Conservation (phyloP, 2,888 invertebrate species). For the Pyrrhia umbra region DNA sequence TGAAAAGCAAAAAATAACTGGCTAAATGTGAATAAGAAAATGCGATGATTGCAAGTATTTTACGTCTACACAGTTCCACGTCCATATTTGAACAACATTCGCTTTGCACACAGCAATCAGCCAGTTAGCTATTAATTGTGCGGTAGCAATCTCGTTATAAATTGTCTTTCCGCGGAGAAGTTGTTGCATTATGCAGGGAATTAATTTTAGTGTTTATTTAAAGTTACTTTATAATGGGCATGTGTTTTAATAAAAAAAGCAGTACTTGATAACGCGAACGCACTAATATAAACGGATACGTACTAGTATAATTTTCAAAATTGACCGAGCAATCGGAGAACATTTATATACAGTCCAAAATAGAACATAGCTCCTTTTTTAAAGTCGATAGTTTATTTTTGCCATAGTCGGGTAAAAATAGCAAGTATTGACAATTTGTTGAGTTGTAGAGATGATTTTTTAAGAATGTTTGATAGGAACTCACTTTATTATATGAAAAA, state of each 20-base stretch:
- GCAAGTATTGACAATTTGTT: not conserved
- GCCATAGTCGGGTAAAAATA: not conserved
- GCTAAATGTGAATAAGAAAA: slow-evolving; percentile 9
- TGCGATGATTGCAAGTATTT: slow-evolving; percentile 4
- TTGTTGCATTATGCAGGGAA: not conserved
- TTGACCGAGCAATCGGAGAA: too few relatives aligned
- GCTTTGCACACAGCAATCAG: slow-evolving; percentile 15
- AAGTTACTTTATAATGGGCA: too few relatives aligned
- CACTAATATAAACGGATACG: too few relatives aligned
- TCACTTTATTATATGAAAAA: not conserved
- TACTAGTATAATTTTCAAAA: too few relatives aligned
- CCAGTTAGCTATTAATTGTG: not conserved
- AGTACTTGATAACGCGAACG: too few relatives aligned
- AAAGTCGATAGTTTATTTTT: not conserved
- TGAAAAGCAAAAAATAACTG: too few relatives aligned
- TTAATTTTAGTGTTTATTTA: not conserved
- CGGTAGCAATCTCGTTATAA: not conserved
- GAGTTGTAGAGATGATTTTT: not conserved
- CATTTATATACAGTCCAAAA: not conserved
- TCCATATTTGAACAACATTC: slow-evolving; percentile 8
- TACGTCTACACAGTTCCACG: not conserved
- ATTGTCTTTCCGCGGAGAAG: not conserved
- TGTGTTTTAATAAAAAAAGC: too few relatives aligned
- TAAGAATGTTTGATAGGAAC: not conserved
- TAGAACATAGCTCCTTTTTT: too few relatives aligned